phyloP scores from a whole-genome alignment of 2,888 invertebrate genomes.

The Stenodera caucasica region DNA sequence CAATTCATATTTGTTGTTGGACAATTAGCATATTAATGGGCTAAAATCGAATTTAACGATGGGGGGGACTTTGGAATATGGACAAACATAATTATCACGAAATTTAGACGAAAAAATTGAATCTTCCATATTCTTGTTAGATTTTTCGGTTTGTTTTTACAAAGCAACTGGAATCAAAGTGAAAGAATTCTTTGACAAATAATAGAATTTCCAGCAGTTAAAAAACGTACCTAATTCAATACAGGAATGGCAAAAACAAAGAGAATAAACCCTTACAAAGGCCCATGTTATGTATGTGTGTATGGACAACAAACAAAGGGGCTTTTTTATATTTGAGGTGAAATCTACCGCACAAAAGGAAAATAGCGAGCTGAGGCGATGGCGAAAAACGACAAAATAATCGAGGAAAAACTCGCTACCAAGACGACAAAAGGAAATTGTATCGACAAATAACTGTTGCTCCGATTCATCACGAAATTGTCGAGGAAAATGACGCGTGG shows the following conservation, averaged over 20 bases:
- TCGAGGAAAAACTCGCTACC: too few species aligned
- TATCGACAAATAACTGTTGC: too few species aligned
- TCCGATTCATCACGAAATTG: too few species aligned
- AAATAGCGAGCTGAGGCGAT: not conserved
- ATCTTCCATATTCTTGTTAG: not conserved
- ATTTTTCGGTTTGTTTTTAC: not conserved
- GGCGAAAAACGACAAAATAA: too few species aligned
- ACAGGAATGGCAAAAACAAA: conserved; percentile 1
- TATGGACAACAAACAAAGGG: not conserved
- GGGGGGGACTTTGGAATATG: not conserved
- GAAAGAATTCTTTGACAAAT: conserved; percentile 1
- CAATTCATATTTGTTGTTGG: not conserved
- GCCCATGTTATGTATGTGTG: not conserved
- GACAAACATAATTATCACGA: too few species aligned
- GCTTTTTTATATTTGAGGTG: not conserved
- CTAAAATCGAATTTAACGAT: not conserved
- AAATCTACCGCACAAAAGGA: not conserved
- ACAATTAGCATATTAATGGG: conserved; percentile 6
- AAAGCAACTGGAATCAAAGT: not conserved
- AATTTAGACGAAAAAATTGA: not conserved
- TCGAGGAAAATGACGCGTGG: too few species aligned
- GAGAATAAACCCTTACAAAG: not conserved
- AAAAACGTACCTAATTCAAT: not conserved
- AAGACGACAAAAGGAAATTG: too few species aligned
- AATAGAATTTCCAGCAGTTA: not conserved